phyloP scores from a whole-genome alignment of 2,888 invertebrate genomes.

The Ochropleura plecta region DNA sequence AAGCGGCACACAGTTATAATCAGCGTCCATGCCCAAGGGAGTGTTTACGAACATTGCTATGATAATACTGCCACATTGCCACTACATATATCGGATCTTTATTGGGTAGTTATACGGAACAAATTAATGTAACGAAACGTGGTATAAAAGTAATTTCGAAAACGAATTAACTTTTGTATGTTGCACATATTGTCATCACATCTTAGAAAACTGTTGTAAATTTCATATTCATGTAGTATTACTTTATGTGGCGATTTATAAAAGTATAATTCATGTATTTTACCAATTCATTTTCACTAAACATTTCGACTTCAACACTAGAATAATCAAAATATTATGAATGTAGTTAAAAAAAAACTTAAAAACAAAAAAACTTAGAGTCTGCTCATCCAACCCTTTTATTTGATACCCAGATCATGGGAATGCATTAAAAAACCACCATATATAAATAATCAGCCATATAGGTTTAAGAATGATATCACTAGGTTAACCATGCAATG shows the following conservation, averaged over 20 bases:
- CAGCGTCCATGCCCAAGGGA: conserved; percentile 36
- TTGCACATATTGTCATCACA: not conserved
- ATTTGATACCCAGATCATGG: no score
- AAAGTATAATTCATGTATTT: not conserved
- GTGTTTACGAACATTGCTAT: conserved; percentile 34
- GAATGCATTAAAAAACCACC: no score
- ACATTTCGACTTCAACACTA: not conserved
- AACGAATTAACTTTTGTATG: not conserved
- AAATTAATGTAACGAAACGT: conserved; percentile 20
- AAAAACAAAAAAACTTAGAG: no score
- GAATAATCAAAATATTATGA: no score
- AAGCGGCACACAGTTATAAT: conserved; percentile 44
- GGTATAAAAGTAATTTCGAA: not conserved
- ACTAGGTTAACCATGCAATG: no score
- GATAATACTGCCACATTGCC: conserved; percentile 43
- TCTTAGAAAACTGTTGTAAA: not conserved
- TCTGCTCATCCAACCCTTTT: no score
- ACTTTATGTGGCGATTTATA: not conserved
- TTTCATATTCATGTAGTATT: not conserved
- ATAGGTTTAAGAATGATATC: no score
- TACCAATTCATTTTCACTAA: not conserved
- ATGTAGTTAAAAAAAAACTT: no score
- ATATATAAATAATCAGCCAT: no score
- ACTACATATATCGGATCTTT: conserved; percentile 39
- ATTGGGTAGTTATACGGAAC: not conserved